Evolutionary conservation across 2,888 invertebrate genomes (phyloP), one percentile per base, ranked within the genome.

Genomic region (Dorcus hopei): DNA sequence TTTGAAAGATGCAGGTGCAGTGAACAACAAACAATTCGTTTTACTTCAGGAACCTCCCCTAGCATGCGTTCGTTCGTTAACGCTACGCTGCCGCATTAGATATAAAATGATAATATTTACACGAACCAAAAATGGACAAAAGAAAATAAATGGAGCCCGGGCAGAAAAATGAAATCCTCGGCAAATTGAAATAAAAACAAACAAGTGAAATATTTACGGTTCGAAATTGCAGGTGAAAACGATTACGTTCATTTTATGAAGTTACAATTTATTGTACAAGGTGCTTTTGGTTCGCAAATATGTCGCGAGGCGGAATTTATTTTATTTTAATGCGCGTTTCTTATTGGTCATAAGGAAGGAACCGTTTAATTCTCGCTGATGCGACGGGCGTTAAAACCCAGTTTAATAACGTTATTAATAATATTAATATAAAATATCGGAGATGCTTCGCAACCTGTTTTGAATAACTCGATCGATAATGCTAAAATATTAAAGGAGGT

Each of bases 151-250:
- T 59, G 60, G 57, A 52, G 54, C 51, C 57, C 58, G 58, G 59
- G 58, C 55, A 62, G 63, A 65, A 65, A 66, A 64, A 64, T 33
- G 59, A 61, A 67, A 69, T 68, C 65, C 63, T 26, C 58, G 43
- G 16, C 14, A 45, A 45, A 16, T 11, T 45, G 11, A 48, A 48
- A 47, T 49, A 57, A 53, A 49, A 57, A 60, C 59, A 69, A 69
- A 71, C 69, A 54, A 69, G 65, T 68, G 69, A 70, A 72, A 73
- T 72, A 70, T 72, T 70, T 68, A 70, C 65, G 70, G 67, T 68
- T 65, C 65, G 62, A 71, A 70, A 70, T 68, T 70, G 70, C 73
- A 72, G 71, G 71, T 70, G 71, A 68, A 69, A 69, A 66, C 65
- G 66, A 71, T 70, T 71, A 71, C 65, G 66, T 68, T 61, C 54